These are phyloP conservation scores for Cotesia vestalis DNA, from an alignment of 1,140 invertebrate genomes.

Conservation along the genomic window DNA sequence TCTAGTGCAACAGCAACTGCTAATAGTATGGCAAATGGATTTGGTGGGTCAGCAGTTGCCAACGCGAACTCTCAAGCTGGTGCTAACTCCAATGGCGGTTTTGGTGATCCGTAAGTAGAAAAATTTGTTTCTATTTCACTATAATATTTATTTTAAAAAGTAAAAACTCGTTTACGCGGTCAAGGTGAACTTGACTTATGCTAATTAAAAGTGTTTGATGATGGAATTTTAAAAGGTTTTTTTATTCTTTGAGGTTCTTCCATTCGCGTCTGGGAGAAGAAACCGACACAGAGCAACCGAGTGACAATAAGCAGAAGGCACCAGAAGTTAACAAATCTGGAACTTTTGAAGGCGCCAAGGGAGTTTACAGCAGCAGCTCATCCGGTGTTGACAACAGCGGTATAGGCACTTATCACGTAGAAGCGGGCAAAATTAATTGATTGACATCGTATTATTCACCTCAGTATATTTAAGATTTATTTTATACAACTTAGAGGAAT, in stretches of 20 bases:
- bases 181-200: not conserved
- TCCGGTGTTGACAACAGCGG: slow-evolving; percentile 52
- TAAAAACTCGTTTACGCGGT: not conserved
- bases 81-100: slow-evolving; percentile 2
- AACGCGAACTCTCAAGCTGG: slow-evolving; percentile 21
- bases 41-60: slow-evolving; percentile 5
- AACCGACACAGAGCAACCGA: not conserved
- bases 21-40: too few species aligned
- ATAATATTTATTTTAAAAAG: not conserved
- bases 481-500: too few species aligned
- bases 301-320: not conserved
- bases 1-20: too few species aligned
- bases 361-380: slow-evolving; percentile 58
- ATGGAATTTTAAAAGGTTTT: not conserved
- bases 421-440: slow-evolving; percentile 56
- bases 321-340: slow-evolving; percentile 49
- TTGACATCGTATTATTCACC: too few species aligned
- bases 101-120: slow-evolving; percentile 13
- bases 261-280: slow-evolving; percentile 16
- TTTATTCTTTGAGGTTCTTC: not conserved
- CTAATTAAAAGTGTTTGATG: not conserved
- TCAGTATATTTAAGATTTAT: too few species aligned
- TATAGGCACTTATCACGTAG: slow-evolving; percentile 58
- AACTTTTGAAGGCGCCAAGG: slow-evolving; percentile 52
- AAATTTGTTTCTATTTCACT: not conserved